Evolutionary conservation across 2,113 vertebrate species (phyloP), one percentile per base, ranked within the genome.

Genomic region (Cyprinodon variegatus): DNA sequence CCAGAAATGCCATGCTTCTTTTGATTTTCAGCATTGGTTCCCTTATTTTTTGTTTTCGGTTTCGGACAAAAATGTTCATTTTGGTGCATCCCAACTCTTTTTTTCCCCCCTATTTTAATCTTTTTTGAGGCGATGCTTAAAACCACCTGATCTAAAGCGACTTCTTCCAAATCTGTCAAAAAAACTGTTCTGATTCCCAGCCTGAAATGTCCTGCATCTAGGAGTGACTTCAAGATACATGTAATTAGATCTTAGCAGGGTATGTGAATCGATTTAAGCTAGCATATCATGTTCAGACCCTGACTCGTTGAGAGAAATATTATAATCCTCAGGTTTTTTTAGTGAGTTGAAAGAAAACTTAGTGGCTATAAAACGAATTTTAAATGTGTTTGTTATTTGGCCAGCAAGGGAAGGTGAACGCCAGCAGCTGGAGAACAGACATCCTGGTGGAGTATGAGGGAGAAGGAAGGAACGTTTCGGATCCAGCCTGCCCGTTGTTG

Each of bases 401-500:
- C 61, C 91, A 98, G 97, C 95, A 83, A 83, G 96, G 96, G 61
- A 92, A 90, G 70, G 67, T 78, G 70, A 94, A 92, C 92, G 94
- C 94, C 29, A 86, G 94, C 88, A 95, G 95, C 0, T 99, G 97
- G 98, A 94, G 98, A 66, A 97, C 97, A 3, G 98, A 99, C 85
- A 79, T 98, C 70, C 90, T 99, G 88, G 96, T 99, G 79, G 98
- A 99, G 72, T 98, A 99, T 61, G 96, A 99, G 86, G 98, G 98
- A 65, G 97, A 99, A 90, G 97, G 97, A 4, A 93, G 89, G 29
- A 96, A 96, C 2, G 88, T 95, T 75, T 93, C 95, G 0, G 96
- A 99, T 89, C 97, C 98, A 2, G 91, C 94, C 9, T 99, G 97
- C 66, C 97, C 98, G 5, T 90, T 95, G 36, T 90, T 98, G 65